Evolutionary conservation across 2,113 vertebrate genomes (phyloP), one percentile per base, ranked within the genome.

Genomic region (Epinephelus cyanopodus): DNA sequence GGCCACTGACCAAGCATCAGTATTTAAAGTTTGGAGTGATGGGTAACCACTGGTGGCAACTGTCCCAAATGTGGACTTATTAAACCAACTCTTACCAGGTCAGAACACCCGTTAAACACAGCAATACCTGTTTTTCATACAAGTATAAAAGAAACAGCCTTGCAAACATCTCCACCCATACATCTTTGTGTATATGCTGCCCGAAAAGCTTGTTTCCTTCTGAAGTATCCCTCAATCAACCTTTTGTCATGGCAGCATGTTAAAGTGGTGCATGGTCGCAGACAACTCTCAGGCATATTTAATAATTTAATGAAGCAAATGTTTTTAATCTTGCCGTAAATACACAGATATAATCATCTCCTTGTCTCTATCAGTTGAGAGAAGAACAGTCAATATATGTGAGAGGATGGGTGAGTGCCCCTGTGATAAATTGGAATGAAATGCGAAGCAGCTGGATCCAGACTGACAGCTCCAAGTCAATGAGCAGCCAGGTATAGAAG

Each of bases 401-500:
- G 75, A 65, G 77, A 58, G 87, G 70, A 85, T 2, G 79, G 75
- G 37, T 74, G 80, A 87, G 84, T 71, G 81, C 60, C 18, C 61
- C 83, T 79, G 60, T 89, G 87, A 88, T 87, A 81, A 87, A 89
- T 89, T 92, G 86, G 87, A 84, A 83, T 69, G 77, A 92, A 88
- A 90, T 83, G 67, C 9, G 37, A 79, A 84, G 87, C 84, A 84
- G 74, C 85, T 81, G 82, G 60, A 89, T 91, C 79, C 85, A 88
- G 89, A 93, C 78, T 93, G 90, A 94, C 90, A 92, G 92, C 87
- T 90, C 77, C 69, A 74, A 85, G 91, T 92, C 91, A 85, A 88
- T 88, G 89, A 92, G 87, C 91, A 95, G 90, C 90, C 93, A 92
- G 90, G 89, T 94, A 92, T 88, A 89, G 87, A 91, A 87, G 90